These are phyloP conservation scores for Petroica traversi DNA, from an alignment of 2,113 vertebrate genomes.

Conservation along the genomic window DNA sequence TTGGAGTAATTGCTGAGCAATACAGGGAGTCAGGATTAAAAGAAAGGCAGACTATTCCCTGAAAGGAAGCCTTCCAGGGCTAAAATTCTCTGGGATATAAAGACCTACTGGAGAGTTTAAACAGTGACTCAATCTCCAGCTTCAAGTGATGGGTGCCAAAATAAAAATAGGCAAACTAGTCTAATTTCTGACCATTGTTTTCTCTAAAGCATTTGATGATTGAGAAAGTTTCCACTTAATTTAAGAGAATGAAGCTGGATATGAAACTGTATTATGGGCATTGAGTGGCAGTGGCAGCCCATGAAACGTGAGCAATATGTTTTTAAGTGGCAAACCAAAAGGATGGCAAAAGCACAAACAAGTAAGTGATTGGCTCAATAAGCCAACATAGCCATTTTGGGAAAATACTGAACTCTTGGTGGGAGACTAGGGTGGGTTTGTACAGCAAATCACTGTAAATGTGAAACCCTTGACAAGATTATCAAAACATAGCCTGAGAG, in stretches of 20 bases:
- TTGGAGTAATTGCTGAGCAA: not conserved
- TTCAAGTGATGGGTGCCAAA: not conserved
- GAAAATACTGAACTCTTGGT: not conserved
- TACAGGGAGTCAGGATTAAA: not conserved
- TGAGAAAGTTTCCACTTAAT: not conserved
- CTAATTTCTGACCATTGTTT: not conserved
- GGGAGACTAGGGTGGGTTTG: not conserved
- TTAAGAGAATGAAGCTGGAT: not conserved
- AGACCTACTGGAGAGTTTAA: not conserved
- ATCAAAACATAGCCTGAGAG: not conserved
- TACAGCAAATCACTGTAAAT: not conserved
- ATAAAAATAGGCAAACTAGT: not conserved
- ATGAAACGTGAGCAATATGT: not conserved
- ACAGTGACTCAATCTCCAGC: not conserved
- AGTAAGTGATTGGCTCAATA: not conserved
- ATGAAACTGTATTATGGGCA: not conserved
- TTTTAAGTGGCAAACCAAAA: not conserved
- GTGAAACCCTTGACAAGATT: not conserved
- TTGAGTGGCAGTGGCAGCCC: not conserved
- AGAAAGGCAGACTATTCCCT: not conserved
- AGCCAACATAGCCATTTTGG: not conserved
- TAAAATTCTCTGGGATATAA: not conserved
- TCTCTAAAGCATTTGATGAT: not conserved
- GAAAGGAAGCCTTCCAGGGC: not conserved
- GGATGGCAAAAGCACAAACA: not conserved